phyloP scores from a whole-genome alignment of 1,140 invertebrate genomes.

The Zaprionus inermis region DNA sequence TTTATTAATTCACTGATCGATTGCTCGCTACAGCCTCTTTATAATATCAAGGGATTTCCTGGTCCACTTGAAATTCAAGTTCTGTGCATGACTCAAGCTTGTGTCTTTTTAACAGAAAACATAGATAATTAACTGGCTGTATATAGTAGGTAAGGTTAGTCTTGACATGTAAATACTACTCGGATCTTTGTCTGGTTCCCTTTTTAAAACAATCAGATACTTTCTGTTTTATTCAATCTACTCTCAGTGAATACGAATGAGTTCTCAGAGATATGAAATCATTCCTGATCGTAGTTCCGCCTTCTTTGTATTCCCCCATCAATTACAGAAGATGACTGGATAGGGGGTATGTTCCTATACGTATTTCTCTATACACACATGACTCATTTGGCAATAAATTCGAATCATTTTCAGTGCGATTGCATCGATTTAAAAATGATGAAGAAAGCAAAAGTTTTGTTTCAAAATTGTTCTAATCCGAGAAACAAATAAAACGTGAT shows the following conservation, averaged over 20 bases:
- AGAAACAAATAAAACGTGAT: not conserved
- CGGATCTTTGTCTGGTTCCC: not conserved
- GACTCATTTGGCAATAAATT: slow-evolving; percentile 3
- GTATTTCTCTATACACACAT: not conserved
- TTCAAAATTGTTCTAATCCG: not conserved
- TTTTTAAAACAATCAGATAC: not conserved
- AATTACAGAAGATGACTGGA: slow-evolving; percentile 8
- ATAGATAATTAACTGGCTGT: not conserved
- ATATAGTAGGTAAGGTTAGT: not conserved
- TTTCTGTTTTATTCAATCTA: not conserved
- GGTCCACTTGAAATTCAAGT: slow-evolving; percentile 1
- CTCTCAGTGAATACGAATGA: not conserved
- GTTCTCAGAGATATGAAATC: slow-evolving; percentile 13
- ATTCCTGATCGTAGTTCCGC: slow-evolving; percentile 57
- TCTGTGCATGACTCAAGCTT: not conserved
- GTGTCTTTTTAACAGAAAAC: not conserved
- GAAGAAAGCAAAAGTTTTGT: not conserved
- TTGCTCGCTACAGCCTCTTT: not conserved
- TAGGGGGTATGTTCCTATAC: not conserved
- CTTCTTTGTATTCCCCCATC: slow-evolving; percentile 33
- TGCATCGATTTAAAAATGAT: not conserved
- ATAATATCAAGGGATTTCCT: slow-evolving; percentile 5
- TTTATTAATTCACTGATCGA: not conserved
- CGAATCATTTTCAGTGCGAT: not conserved
- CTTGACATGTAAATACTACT: not conserved